phyloP scores from a whole-genome alignment of 2,797 vertebrate genomes.

The Melanotaenia maccullochi region DNA sequence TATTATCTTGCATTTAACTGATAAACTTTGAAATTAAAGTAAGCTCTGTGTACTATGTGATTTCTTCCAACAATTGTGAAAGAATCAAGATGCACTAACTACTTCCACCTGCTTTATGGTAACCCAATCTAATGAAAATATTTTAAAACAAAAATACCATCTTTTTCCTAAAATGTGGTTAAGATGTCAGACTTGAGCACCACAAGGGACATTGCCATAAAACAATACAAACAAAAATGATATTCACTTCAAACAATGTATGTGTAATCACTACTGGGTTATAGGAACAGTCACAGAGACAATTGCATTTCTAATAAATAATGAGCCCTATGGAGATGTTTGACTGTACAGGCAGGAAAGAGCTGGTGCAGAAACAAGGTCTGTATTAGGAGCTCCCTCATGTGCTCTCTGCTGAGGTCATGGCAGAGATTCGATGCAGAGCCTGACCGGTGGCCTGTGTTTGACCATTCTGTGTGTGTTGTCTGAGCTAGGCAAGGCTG shows the following conservation, averaged over 20 bases:
- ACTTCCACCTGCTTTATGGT: slow-evolving; percentile 52
- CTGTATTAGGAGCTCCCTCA: slow-evolving; percentile 35
- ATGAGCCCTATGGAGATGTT: slow-evolving; percentile 22
- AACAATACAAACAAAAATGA: slow-evolving; percentile 1
- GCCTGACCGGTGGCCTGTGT: slow-evolving; percentile 49
- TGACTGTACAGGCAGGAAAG: slow-evolving; percentile 20
- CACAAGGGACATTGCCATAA: slow-evolving; percentile 35
- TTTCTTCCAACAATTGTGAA: slow-evolving; percentile 32
- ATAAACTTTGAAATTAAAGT: slow-evolving; percentile 47
- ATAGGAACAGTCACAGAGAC: slow-evolving; percentile 16
- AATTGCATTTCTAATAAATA: slow-evolving; percentile 26
- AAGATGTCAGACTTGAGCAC: slow-evolving; percentile 52
- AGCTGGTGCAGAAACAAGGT: slow-evolving; percentile 25
- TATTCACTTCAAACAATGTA: slow-evolving; percentile 38
- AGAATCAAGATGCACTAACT: slow-evolving; percentile 40
- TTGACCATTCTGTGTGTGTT: slow-evolving; percentile 63
- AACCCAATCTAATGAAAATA: slow-evolving; percentile 61
- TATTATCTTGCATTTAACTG: slow-evolving; percentile 23
- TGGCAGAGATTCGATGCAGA: slow-evolving; percentile 39
- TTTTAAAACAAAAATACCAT: slow-evolving; percentile 53
- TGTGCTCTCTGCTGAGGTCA: slow-evolving; percentile 41
- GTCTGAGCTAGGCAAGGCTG: slow-evolving; percentile 44
- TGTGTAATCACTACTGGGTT: slow-evolving; percentile 48
- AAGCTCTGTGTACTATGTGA: slow-evolving; percentile 12
- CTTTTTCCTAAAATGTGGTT: slow-evolving; percentile 55